Conservation (phyloP, 2,888 invertebrate species). For the Andrena flavipes region DNA sequence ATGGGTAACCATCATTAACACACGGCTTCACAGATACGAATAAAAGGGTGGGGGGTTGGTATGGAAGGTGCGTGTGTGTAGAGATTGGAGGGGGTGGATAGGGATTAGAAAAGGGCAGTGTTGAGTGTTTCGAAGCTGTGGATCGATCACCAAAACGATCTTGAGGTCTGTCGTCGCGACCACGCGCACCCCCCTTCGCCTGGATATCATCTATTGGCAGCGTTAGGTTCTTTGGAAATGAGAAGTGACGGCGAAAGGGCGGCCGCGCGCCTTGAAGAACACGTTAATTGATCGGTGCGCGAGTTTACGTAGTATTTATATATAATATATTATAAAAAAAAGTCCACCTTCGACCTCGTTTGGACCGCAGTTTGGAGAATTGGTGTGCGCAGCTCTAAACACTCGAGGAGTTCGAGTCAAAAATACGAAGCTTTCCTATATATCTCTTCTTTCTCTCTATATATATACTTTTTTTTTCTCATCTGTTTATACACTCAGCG, state of each 20-base stretch:
- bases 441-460: conserved; percentile 39
- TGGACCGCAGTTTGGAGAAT: conserved; percentile 68
- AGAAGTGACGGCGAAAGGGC: conserved; percentile 27
- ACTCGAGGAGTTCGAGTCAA: conserved; percentile 73
- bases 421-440: conserved; percentile 79
- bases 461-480: conserved; percentile 38
- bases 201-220: conserved; percentile 39
- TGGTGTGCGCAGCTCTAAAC: conserved; percentile 70
- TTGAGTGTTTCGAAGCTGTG: conserved; percentile 72
- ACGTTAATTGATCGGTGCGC: not conserved
- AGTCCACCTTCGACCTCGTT: conserved; percentile 44
- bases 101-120: conserved; percentile 30
- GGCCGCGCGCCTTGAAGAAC: conserved; percentile 11
- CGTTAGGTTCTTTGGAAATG: conserved; percentile 16
- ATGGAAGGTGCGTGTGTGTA: not conserved
- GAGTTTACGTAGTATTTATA: conserved; percentile 7
- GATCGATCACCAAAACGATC: conserved; percentile 12
- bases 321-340: conserved; percentile 46
- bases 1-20: conserved; percentile 53
- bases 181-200: conserved; percentile 20
- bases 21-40: conserved; percentile 58
- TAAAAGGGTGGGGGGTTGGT: conserved; percentile 20
- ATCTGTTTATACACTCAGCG: conserved; percentile 76
- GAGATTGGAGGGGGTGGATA: conserved; percentile 5
- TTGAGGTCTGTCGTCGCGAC: conserved; percentile 14